Conservation (phyloP, 2,888 invertebrate genomes). For the Ellobium chinense region DNA sequence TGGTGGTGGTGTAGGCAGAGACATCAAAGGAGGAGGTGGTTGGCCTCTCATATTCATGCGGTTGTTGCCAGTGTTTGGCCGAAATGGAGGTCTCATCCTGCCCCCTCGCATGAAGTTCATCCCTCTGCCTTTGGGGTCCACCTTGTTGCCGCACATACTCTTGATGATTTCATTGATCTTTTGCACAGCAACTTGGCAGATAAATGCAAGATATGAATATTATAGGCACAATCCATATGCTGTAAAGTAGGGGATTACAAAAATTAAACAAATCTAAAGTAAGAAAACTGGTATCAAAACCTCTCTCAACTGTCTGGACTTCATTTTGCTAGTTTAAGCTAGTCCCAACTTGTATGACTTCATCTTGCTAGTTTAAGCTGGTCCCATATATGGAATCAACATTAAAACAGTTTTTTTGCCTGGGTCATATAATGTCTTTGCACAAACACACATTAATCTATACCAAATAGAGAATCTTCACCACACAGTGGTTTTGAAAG, state of each 20-base stretch:
- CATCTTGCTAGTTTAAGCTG: too few species aligned
- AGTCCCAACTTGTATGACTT: too few species aligned
- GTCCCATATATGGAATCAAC: too few species aligned
- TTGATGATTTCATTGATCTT: conserved; percentile 81
- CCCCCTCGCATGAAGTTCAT: conserved; percentile 36
- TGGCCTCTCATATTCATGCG: conserved; percentile 30
- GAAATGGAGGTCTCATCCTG: conserved; percentile 47
- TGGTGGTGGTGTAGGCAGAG: conserved; percentile 72
- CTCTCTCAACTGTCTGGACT: too few species aligned
- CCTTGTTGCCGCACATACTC: conserved; percentile 49
- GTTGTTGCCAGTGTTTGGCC: conserved; percentile 77
- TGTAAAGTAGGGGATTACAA: too few species aligned
- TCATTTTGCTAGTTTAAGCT: too few species aligned
- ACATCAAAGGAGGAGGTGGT: conserved; percentile 51
- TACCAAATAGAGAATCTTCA: too few species aligned
- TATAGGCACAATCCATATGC: too few species aligned
- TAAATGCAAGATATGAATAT: background rate
- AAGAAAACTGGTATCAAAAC: background rate
- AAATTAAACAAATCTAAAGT: background rate
- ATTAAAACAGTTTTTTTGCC: too few species aligned
- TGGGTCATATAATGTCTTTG: too few species aligned
- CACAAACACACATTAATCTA: too few species aligned
- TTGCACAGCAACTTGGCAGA: conserved; percentile 80
- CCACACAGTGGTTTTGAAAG: too few species aligned
- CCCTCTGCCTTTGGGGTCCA: conserved; percentile 44